A percentile compares a stretch with the other conserved stretches of the same genome.
These are phyloP conservation scores for Harpalus rubripes DNA, from an alignment of 2,888 invertebrate genomes.

Conservation along the genomic window DNA sequence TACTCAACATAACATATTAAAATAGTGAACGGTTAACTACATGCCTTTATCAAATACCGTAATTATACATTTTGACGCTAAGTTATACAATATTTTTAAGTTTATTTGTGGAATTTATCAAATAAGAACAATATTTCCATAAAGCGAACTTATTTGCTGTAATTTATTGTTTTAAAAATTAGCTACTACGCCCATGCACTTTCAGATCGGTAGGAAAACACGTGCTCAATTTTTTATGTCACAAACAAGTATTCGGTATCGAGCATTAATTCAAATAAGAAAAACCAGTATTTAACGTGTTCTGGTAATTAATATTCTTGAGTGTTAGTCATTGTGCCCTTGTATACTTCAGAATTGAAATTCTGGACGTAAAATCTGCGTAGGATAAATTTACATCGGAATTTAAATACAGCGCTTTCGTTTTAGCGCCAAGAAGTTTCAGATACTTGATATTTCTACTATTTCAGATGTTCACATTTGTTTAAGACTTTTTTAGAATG, in stretches of 20 bases:
- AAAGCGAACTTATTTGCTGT: not conserved
- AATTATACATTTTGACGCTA: no score
- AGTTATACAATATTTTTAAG: no score
- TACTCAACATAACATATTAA: no score
- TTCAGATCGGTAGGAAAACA: slow-evolving; percentile 54
- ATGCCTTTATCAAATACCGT: no score
- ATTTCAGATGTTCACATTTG: slow-evolving; percentile 31
- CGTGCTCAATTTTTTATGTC: slow-evolving; percentile 59
- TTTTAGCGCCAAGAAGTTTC: slow-evolving; percentile 39
- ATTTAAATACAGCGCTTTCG: slow-evolving; percentile 52
- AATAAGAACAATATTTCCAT: not conserved
- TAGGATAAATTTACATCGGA: slow-evolving; percentile 28
- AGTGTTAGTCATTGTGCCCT: slow-evolving; percentile 2
- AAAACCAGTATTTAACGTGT: slow-evolving; percentile 61
- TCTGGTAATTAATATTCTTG: slow-evolving; percentile 61
- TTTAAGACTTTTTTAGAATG: slow-evolving; percentile 35
- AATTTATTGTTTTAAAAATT: not conserved
- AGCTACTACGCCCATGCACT: slow-evolving; percentile 45
- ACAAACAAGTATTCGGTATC: slow-evolving; percentile 56
- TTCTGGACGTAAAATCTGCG: slow-evolving; percentile 2
- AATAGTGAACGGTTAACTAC: no score
- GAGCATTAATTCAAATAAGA: slow-evolving; percentile 54
- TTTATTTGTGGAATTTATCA: no score
- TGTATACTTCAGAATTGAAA: slow-evolving; percentile 12
- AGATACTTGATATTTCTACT: slow-evolving; percentile 40